These are phyloP conservation scores for Vollenhovia emeryi DNA, from an alignment of 1,140 invertebrate genomes.

Conservation along the genomic window DNA sequence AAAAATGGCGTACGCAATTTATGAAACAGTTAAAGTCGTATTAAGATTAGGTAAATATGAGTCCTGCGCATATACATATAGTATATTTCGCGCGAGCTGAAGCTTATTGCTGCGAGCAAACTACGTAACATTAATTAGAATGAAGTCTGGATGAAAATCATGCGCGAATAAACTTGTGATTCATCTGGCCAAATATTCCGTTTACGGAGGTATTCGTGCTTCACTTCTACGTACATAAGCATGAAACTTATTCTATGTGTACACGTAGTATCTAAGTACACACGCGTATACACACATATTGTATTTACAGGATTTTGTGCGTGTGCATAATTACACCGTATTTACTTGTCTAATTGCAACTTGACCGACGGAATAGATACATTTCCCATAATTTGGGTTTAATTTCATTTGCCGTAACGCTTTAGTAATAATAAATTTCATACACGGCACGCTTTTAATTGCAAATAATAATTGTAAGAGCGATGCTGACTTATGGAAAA, in stretches of 20 bases:
- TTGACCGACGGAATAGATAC: background rate
- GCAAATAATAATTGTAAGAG: background rate
- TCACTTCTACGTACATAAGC: constrained; percentile 11
- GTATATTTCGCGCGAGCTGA: background rate
- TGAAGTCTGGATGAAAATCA: constrained; percentile 23
- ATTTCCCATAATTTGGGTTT: background rate
- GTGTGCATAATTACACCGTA: background rate
- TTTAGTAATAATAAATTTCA: background rate
- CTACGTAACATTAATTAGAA: constrained; percentile 51
- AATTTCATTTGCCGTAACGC: background rate
- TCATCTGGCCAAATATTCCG: constrained; percentile 39
- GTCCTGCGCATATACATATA: too few relatives aligned
- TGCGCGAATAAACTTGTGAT: constrained; percentile 48
- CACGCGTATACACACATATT: background rate
- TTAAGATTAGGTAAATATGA: constrained; percentile 5
- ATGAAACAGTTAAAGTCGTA: background rate
- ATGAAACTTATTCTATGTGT: constrained; percentile 14
- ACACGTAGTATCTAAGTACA: background rate
- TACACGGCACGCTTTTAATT: background rate
- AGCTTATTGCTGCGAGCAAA: constrained; percentile 11
- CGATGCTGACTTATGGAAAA: too few relatives aligned
- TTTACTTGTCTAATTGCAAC: constrained; percentile 15
- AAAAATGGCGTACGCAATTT: background rate
- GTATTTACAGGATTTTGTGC: background rate
- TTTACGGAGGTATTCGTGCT: constrained; percentile 31